These are phyloP conservation scores for Himalopsyche tibetana DNA, from an alignment of 2,888 invertebrate species.

Conservation along the genomic window DNA sequence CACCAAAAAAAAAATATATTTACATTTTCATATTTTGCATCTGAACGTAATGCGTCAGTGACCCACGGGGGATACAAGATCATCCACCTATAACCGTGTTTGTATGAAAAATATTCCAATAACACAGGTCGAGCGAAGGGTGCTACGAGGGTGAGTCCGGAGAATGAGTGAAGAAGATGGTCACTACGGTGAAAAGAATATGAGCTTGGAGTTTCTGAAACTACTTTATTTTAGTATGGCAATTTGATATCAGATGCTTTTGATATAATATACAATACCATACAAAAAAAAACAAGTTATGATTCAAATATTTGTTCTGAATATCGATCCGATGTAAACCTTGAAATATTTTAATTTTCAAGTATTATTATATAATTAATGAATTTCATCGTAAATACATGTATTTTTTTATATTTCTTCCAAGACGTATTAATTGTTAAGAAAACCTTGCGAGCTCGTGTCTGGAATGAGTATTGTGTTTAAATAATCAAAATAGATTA, in stretches of 20 bases:
- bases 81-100: conserved; percentile 77
- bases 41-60: conserved; percentile 53
- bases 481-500: too few relatives aligned
- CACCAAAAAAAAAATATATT: conserved; percentile 46
- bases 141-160: conserved; percentile 21
- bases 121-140: conserved; percentile 67
- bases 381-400: too few relatives aligned
- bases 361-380: too few relatives aligned
- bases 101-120: conserved; percentile 79
- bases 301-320: too few relatives aligned
- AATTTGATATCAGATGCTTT: neutral
- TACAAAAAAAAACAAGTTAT: neutral
- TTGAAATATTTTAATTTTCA: too few relatives aligned
- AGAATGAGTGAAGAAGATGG: conserved; percentile 7
- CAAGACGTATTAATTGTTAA: too few relatives aligned
- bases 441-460: too few relatives aligned
- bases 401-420: too few relatives aligned
- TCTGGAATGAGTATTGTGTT: too few relatives aligned
- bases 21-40: conserved; percentile 62
- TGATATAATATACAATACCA: neutral
- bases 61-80: conserved; percentile 44
- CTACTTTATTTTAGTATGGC: conserved; percentile 45
- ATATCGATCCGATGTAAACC: too few relatives aligned
- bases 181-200: conserved; percentile 14
- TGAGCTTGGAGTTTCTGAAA: conserved; percentile 45